Percentiles rank a stretch among this genome's conserved stretches.
Conservation (phyloP, 92 coral and sea anemone species). For the Epizoanthus stellaris region DNA sequence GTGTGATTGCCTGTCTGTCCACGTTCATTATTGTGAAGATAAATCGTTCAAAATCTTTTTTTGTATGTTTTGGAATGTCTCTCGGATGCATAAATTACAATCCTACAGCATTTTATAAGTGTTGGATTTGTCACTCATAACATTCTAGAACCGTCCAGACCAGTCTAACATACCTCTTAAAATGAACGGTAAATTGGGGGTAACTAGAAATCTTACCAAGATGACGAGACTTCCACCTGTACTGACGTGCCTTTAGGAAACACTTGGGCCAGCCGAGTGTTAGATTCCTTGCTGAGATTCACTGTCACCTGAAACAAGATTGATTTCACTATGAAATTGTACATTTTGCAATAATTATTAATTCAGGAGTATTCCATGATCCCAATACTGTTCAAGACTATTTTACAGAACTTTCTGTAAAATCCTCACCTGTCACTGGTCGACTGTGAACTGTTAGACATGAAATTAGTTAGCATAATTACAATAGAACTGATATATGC, state of each 20-base stretch:
- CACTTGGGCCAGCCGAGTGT: constrained; percentile 94
- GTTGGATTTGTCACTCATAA: too few relatives aligned
- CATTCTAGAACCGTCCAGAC: neutral
- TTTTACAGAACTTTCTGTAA: too few relatives aligned
- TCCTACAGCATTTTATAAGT: too few relatives aligned
- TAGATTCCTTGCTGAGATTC: constrained; percentile 82
- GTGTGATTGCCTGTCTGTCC: too few relatives aligned
- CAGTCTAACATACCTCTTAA: neutral
- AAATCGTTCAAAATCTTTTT: too few relatives aligned
- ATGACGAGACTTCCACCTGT: constrained; percentile 90
- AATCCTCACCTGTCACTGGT: too few relatives aligned
- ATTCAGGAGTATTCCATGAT: neutral
- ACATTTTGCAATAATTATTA: neutral
- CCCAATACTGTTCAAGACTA: too few relatives aligned
- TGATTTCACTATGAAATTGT: neutral
- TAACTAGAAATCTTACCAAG: constrained; percentile 70
- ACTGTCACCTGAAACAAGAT: constrained; percentile 75
- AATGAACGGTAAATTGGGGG: neutral
- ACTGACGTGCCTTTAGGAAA: constrained; percentile 89
- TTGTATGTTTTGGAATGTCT: too few relatives aligned
- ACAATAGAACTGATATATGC: too few relatives aligned
- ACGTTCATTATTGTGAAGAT: neutral
- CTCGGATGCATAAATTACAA: too few relatives aligned
- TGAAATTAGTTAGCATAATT: too few relatives aligned
- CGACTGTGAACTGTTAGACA: too few relatives aligned